Evolutionary conservation across 2,888 invertebrate genomes (phyloP).

Genomic region (Neuroscelio doddi): DNA sequence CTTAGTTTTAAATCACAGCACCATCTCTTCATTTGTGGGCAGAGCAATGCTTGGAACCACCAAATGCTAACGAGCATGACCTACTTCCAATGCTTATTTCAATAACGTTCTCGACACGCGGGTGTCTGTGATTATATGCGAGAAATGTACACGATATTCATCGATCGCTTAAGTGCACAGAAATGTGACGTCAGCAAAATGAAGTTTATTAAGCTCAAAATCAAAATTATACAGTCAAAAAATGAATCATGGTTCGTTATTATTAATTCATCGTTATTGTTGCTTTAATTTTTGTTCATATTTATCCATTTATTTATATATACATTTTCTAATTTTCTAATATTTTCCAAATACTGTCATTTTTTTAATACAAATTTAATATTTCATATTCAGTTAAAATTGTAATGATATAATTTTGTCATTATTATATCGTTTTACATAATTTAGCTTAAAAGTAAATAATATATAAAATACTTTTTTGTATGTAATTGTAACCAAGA

Average conservation of each 20-base stretch:
- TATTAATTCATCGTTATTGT: slow-evolving; percentile 29
- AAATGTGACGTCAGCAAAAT: slow-evolving; percentile 34
- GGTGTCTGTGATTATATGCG: slow-evolving; percentile 36
- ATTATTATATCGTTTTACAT: too few species aligned
- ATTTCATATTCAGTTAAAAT: too few species aligned
- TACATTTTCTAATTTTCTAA: too few species aligned
- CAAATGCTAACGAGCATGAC: slow-evolving; percentile 63
- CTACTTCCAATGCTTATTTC: slow-evolving; percentile 50
- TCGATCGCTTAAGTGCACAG: slow-evolving; percentile 36
- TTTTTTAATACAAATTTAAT: too few species aligned
- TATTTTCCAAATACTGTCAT: too few species aligned
- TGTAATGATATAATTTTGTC: too few species aligned
- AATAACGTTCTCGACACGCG: slow-evolving; percentile 35
- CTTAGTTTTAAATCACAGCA: slow-evolving; percentile 11
- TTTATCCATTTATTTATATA: slow-evolving; percentile 23
- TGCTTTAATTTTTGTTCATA: too few species aligned
- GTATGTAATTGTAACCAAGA: too few species aligned
- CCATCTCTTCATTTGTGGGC: slow-evolving; percentile 22
- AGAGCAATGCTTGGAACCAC: slow-evolving; percentile 42
- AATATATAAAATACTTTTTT: too few species aligned
- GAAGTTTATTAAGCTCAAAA: slow-evolving; percentile 26
- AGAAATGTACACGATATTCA: slow-evolving; percentile 35
- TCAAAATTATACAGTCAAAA: slow-evolving; percentile 34
- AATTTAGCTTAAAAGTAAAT: too few species aligned
- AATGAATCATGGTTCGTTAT: slow-evolving; percentile 15